These are phyloP conservation scores for Caenorhabditis tropicalis DNA, from an alignment of 1,140 invertebrate species.

Conservation along the genomic window DNA sequence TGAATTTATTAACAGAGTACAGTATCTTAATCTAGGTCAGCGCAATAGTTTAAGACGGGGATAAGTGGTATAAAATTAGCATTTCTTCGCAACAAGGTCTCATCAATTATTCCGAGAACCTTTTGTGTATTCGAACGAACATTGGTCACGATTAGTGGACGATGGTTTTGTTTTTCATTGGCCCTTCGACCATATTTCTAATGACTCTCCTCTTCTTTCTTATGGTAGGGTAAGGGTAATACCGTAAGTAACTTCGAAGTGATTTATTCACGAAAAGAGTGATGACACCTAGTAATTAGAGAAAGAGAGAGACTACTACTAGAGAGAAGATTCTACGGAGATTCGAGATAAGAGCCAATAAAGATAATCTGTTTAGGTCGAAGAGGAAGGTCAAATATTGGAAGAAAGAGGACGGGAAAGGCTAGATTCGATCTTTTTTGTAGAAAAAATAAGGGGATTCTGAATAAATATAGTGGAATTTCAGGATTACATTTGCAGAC, in stretches of 20 bases:
- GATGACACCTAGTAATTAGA: constrained; percentile 42
- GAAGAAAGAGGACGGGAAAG: neutral
- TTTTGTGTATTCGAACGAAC: neutral
- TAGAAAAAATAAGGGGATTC: neutral
- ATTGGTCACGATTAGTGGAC: neutral
- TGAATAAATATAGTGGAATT: too few relatives aligned
- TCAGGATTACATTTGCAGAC: too few relatives aligned
- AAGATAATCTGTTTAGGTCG: constrained; percentile 22
- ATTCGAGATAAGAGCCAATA: constrained; percentile 40
- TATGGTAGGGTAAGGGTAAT: neutral
- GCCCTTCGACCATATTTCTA: neutral
- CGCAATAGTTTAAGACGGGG: neutral
- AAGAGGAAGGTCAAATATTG: constrained; percentile 1
- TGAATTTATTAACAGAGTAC: too few relatives aligned
- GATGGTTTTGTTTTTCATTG: neutral
- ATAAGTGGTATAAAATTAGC: neutral
- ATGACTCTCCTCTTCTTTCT: neutral
- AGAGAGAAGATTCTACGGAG: neutral
- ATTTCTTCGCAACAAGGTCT: constrained; percentile 12
- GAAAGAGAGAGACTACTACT: neutral
- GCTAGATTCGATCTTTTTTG: neutral
- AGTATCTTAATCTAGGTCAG: neutral
- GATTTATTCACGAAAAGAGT: constrained; percentile 4
- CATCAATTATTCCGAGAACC: neutral
- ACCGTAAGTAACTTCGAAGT: neutral